Conservation (phyloP, 2,888 invertebrate species). For the Philonicus albiceps region DNA sequence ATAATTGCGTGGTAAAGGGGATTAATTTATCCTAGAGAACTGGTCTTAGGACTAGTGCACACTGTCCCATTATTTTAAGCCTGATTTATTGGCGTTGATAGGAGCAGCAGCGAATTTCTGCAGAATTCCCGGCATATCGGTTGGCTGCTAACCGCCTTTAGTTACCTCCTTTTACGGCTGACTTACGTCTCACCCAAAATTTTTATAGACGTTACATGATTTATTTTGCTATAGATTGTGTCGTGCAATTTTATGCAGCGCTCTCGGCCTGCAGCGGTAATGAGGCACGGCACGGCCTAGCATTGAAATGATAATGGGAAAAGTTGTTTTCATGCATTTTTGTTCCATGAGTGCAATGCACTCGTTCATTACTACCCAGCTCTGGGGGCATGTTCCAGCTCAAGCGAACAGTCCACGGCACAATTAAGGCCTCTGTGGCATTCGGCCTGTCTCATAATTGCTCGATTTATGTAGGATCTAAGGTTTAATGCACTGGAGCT, state of each 20-base stretch:
- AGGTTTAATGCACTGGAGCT: not conserved
- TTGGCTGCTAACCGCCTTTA: not conserved
- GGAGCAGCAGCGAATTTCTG: not conserved
- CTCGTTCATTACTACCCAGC: not conserved
- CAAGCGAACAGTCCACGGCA: not conserved
- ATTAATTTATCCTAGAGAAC: not conserved
- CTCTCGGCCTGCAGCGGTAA: not conserved
- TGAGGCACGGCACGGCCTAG: not conserved
- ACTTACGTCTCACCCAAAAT: not conserved
- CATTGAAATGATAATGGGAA: not conserved
- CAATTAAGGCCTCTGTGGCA: not conserved
- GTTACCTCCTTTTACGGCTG: not conserved
- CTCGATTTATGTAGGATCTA: not conserved
- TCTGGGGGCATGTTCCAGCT: not conserved
- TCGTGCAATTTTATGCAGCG: not conserved
- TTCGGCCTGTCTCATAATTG: not conserved
- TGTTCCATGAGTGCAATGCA: not conserved
- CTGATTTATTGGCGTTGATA: not conserved
- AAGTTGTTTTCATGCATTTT: not conserved
- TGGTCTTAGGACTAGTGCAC: not conserved
- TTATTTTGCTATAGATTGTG: not conserved
- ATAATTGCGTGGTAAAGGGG: too few relatives aligned
- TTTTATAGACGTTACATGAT: not conserved
- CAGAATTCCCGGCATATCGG: not conserved
- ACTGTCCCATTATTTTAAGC: not conserved